Base-by-base conservation (phyloP, 2,113 vertebrate species). In the Antechinus flavipes region DNA sequence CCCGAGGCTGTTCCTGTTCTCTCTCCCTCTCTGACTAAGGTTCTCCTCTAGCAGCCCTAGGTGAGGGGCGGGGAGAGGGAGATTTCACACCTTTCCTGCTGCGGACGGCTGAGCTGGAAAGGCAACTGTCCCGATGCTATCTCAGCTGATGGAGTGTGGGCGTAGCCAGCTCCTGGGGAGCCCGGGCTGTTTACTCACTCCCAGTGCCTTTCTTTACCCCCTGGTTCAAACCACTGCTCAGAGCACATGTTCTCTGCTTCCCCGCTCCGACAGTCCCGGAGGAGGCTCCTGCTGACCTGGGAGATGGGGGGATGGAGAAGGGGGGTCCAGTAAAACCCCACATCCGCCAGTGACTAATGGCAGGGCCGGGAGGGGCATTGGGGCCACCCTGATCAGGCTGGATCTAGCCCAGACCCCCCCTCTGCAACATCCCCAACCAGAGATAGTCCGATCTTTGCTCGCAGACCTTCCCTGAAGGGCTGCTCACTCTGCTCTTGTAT, bases 101-200 rank as follows among this genome's bases (percentile, higher is more conserved):
- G 68, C 68, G 23, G 35, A 42, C 16, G 68, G 35, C 68, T 84
- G 68, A 84, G 68, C 68, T 84, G 68, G 68, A 84, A 84, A 84
- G 68, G n/a, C 68, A 42, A 42, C 68, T 84, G 68, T 84, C 68
- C 68, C 42, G 68, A 84, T 84, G 68, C 35, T 84, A 84, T 84
- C 61, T 76, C n/a, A 84, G n/a, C 68, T 84, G 68, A 84, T 84
- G 68, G 68, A 84, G 68, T 84, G n/a, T 84, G 68, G 68, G 68
- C 42, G 68, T 84, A 23, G 68, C 19, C 68, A 84, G 19, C 68
- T 84, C n/a, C 68, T 42, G n/a, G n/a, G 19, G n/a, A 42, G n/a
- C 68, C n/a, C 0, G 1, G 22, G 68, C 22, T 84, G 68, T 42
- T 84, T 42, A 84, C 68, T 84, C n/a, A 84, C 6, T n/a, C 68